Conservation (phyloP, 2,797 vertebrate genomes). For the Apogon hyalosoma region DNA sequence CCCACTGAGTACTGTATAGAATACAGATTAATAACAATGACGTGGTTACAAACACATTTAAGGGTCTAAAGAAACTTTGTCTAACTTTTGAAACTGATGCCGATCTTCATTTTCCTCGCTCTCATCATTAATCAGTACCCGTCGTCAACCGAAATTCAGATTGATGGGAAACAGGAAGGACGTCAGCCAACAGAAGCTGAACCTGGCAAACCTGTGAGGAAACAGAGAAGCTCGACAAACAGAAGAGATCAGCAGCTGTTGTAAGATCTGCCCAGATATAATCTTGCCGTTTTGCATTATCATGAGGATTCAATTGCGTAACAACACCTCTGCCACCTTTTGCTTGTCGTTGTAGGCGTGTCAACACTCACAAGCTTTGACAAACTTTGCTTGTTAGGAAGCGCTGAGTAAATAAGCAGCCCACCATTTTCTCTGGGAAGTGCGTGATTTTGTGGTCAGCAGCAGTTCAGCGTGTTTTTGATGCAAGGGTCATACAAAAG, state of each 20-base stretch:
- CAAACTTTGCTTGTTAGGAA: constrained; percentile 64
- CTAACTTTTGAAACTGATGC: constrained; percentile 65
- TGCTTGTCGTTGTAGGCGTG: constrained; percentile 19
- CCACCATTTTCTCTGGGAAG: constrained; percentile 25
- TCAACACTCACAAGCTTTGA: constrained; percentile 26
- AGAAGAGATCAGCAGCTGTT: constrained; percentile 12
- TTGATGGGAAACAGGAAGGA: constrained; percentile 6
- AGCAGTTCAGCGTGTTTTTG: constrained; percentile 40
- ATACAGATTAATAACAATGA: constrained; percentile 65
- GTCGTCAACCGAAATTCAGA: constrained; percentile 19
- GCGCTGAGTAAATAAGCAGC: constrained; percentile 43
- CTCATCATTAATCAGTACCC: constrained; percentile 16
- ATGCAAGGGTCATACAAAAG: constrained; percentile 31
- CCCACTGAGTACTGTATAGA: constrained; percentile 60
- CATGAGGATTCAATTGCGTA: constrained; percentile 14
- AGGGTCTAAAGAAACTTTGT: constrained; percentile 62
- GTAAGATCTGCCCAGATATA: constrained; percentile 29
- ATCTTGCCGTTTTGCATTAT: constrained; percentile 23
- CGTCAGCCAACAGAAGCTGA: constrained; percentile 1
- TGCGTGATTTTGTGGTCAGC: constrained; percentile 36
- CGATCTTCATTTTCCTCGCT: constrained; percentile 30
- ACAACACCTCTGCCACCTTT: constrained; percentile 30
- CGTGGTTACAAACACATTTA: constrained; percentile 52
- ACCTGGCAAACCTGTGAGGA: constrained; percentile 3
- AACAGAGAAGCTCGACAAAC: constrained; percentile 20